Conservation (phyloP, 2,113 vertebrate genomes). For the Sylvilagus bachmani region DNA sequence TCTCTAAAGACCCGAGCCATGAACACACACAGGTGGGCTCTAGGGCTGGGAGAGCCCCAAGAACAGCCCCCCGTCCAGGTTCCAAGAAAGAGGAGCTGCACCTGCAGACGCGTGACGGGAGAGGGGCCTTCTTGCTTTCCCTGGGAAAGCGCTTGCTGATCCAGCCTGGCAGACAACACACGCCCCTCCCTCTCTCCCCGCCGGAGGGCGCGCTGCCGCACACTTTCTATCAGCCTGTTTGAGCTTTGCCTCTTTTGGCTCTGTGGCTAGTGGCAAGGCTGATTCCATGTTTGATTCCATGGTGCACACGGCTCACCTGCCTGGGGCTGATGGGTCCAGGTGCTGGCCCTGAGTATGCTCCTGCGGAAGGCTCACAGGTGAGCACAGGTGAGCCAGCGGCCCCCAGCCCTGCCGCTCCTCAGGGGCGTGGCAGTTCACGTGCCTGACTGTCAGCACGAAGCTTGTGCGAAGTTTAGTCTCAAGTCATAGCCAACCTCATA, state of each 20-base stretch:
- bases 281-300: background rate
- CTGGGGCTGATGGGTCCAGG: background rate
- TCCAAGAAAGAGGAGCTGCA: background rate
- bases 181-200: background rate
- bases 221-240: background rate
- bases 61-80: background rate
- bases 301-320: background rate
- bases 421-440: background rate
- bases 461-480: background rate
- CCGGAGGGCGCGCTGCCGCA: background rate
- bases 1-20: conserved; percentile 44
- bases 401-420: conserved; percentile 4
- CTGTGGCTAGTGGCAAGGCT: background rate
- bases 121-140: background rate
- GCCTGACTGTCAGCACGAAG: background rate
- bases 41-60: background rate
- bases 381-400: background rate
- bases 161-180: background rate
- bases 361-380: background rate
- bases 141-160: background rate
- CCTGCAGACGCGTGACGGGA: background rate
- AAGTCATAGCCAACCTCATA: background rate
- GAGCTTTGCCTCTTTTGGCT: background rate
- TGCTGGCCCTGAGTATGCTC: background rate
- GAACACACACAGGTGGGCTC: conserved; percentile 29